Conservation (phyloP, 2,113 vertebrate species). For the Coreoperca whiteheadi region DNA sequence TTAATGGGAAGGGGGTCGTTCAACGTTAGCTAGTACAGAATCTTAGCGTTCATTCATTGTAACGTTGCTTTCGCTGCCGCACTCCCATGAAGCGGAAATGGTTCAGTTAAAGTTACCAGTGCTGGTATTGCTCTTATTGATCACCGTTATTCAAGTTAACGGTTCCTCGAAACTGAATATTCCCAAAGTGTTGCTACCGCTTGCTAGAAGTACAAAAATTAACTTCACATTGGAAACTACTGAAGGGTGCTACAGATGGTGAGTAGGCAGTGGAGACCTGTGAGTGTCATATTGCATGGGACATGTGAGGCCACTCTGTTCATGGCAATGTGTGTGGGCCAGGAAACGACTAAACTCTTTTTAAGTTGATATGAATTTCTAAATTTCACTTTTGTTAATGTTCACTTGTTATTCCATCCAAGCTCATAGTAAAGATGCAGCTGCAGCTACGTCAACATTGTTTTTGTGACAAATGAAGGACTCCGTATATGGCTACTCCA, state of each 20-base stretch:
- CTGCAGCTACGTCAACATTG: not conserved
- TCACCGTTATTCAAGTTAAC: not conserved
- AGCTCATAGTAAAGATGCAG: not conserved
- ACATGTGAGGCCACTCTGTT: slow-evolving; percentile 24
- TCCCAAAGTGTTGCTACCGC: slow-evolving; percentile 93
- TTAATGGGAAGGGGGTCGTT: slow-evolving; percentile 33
- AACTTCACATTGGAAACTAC: slow-evolving; percentile 94
- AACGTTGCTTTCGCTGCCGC: not conserved
- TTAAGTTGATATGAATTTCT: not conserved
- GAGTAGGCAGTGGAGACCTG: slow-evolving; percentile 70
- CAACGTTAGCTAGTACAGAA: slow-evolving; percentile 19
- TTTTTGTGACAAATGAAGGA: not conserved
- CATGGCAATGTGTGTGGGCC: not conserved
- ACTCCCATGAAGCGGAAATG: slow-evolving; percentile 47
- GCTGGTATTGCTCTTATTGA: slow-evolving; percentile 20
- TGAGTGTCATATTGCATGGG: slow-evolving; percentile 41
- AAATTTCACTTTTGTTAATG: no score
- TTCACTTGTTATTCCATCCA: not conserved
- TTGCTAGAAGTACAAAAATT: slow-evolving; percentile 88
- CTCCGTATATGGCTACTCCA: not conserved
- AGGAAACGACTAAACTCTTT: not conserved
- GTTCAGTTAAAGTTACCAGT: not conserved
- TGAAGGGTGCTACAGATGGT: slow-evolving; percentile 97
- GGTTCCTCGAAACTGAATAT: slow-evolving; percentile 90
- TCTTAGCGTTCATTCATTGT: slow-evolving; percentile 44